Evolutionary conservation across 2,888 invertebrate species (phyloP).

Genomic region (Junonia oenone): DNA sequence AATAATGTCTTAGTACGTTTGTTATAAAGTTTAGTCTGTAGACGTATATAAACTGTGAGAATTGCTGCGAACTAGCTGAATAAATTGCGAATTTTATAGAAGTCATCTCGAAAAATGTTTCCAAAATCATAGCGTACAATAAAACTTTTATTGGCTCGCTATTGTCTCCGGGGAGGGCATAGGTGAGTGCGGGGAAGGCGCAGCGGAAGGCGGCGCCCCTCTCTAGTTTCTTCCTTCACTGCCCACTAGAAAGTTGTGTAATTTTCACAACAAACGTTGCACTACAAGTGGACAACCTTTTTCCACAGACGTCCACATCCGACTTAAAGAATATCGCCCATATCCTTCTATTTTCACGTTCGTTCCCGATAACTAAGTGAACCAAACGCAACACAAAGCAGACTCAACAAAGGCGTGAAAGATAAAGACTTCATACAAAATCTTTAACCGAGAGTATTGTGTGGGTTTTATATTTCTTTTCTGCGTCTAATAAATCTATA

Average conservation of each 20-base stretch:
- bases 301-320: slow-evolving; percentile 27
- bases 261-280: slow-evolving; percentile 56
- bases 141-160: slow-evolving; percentile 71
- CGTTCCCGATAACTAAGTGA: slow-evolving; percentile 5
- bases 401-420: slow-evolving; percentile 3
- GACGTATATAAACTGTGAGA: slow-evolving; percentile 49
- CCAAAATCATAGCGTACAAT: slow-evolving; percentile 67
- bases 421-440: slow-evolving; percentile 4
- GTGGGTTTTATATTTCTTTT: neutral
- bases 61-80: slow-evolving; percentile 47
- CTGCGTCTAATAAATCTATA: neutral
- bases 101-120: slow-evolving; percentile 67
- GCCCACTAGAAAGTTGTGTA: slow-evolving; percentile 45
- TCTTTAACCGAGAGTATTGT: slow-evolving; percentile 2
- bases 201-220: slow-evolving; percentile 33
- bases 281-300: slow-evolving; percentile 40
- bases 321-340: slow-evolving; percentile 9
- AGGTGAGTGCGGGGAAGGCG: slow-evolving; percentile 36
- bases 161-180: slow-evolving; percentile 52
- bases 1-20: slow-evolving; percentile 19
- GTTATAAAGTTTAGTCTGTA: slow-evolving; percentile 32
- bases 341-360: slow-evolving; percentile 12
- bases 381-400: neutral
- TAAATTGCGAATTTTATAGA: slow-evolving; percentile 68
- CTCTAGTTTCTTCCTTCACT: slow-evolving; percentile 29